Evolutionary conservation across 2,113 vertebrate genomes (phyloP).

Genomic region (Dascyllus trimaculatus): DNA sequence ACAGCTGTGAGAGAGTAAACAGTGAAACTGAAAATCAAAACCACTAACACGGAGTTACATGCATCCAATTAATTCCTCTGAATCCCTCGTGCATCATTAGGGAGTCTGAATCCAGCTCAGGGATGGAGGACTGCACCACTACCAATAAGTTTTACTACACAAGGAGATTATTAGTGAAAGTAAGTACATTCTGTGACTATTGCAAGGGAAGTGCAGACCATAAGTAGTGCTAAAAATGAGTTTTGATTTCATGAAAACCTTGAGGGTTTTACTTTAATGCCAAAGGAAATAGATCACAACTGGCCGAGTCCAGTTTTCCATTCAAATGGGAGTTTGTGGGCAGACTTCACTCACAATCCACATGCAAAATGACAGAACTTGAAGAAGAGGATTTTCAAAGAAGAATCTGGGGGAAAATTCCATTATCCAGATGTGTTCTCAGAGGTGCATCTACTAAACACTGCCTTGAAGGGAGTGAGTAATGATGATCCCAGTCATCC

Average conservation of each 20-base stretch:
- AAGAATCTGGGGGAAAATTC: background rate
- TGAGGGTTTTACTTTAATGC: background rate
- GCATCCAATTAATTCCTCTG: background rate
- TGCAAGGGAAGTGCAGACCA: background rate
- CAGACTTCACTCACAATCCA: background rate
- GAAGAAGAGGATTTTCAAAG: background rate
- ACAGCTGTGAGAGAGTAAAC: constrained; percentile 1
- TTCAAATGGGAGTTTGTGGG: background rate
- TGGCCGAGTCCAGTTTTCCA: background rate
- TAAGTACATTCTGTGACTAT: background rate
- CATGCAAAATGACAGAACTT: background rate
- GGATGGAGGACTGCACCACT: background rate
- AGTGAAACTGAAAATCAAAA: constrained; percentile 23
- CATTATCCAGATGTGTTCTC: no score
- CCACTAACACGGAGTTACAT: background rate
- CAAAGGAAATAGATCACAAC: background rate
- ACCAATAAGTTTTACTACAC: background rate
- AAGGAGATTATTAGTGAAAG: background rate
- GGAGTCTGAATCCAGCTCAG: constrained; percentile 27
- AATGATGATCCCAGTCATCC: no score
- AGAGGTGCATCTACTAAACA: no score
- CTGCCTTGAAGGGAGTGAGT: no score
- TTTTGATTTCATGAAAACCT: background rate
- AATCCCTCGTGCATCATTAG: constrained; percentile 28
- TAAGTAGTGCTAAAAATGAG: background rate